Evolutionary conservation across 2,113 vertebrate genomes (phyloP).

Genomic region (pig (Sus scrofa)): T2T-Sscrofa CM000812.6:280855001-280855500

Average conservation of each 20-base stretch:
- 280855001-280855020: background rate
- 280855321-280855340: background rate
- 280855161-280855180: background rate
- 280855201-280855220: background rate
- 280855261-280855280: background rate
- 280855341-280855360: background rate
- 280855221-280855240: background rate
- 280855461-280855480: background rate
- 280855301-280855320: background rate
- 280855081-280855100: background rate
- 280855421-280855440: background rate
- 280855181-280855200: background rate
- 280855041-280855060: background rate
- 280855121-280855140: background rate
- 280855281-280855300: background rate
- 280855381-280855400: accelerated
- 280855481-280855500: background rate
- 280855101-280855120: background rate
- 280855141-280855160: background rate
- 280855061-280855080: background rate
- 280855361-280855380: accelerated
- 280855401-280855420: accelerated
- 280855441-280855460: background rate
- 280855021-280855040: background rate
- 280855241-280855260: background rate